These are phyloP conservation scores for Fragum whitleyi DNA, from an alignment of 2,888 invertebrate species.

Conservation along the genomic window DNA sequence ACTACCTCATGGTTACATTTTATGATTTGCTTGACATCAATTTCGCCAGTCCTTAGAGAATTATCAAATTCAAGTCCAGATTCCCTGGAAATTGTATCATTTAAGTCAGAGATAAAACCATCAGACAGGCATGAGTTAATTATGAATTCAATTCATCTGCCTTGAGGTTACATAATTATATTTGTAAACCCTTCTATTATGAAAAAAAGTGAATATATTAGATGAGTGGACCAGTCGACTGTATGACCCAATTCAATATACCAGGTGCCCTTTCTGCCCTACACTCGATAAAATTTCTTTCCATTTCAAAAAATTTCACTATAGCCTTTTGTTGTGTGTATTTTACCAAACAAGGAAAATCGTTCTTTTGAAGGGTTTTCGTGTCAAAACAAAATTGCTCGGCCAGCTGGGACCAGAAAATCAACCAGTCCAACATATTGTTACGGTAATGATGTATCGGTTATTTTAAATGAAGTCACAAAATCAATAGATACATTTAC, in stretches of 20 bases:
- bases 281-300: too few species aligned
- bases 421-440: constrained; percentile 12
- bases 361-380: neutral
- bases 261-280: constrained; percentile 28
- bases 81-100: too few species aligned
- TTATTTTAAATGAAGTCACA: neutral
- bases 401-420: constrained; percentile 22
- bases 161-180: constrained; percentile 33
- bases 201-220: constrained; percentile 9
- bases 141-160: constrained; percentile 16
- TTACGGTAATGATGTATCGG: constrained; percentile 15
- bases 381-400: neutral
- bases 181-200: constrained; percentile 24
- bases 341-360: neutral
- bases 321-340: constrained; percentile 6
- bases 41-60: too few species aligned
- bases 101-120: too few species aligned
- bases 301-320: constrained; percentile 12
- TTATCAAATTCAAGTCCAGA: too few species aligned
- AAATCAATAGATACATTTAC: constrained; percentile 13
- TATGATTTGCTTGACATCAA: too few species aligned
- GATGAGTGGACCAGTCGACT: constrained; percentile 27
- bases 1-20: too few species aligned
- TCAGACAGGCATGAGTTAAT: neutral
- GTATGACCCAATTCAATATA: constrained; percentile 31